Percentiles rank a stretch among this genome's conserved stretches.
Conservation (phyloP, 2,797 vertebrate genomes). For the Cyprinodon diabolis region DNA sequence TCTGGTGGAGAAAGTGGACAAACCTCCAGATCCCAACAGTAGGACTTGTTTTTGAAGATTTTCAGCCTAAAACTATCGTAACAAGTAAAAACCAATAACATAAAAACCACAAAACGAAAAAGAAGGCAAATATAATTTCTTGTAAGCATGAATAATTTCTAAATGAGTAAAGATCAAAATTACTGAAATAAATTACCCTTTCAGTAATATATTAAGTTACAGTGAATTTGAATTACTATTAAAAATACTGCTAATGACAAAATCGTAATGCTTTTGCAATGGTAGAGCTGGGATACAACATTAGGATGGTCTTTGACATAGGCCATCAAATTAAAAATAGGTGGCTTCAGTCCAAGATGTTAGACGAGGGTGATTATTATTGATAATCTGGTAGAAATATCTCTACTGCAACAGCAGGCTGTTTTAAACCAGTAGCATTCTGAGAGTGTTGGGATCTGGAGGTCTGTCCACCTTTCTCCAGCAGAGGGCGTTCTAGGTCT, state of each 20-base stretch:
- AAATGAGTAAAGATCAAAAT: no score
- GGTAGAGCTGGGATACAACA: constrained; percentile 2
- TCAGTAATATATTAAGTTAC: not conserved
- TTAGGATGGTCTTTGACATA: not conserved
- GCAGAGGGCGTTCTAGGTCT: no score
- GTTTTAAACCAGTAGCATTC: constrained; percentile 42
- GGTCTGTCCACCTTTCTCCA: no score
- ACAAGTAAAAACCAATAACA: not conserved
- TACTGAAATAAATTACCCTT: not conserved
- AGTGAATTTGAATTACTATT: not conserved
- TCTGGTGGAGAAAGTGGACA: no score
- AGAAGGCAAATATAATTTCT: not conserved
- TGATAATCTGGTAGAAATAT: constrained; percentile 43
- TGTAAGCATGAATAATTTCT: not conserved
- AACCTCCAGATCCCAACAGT: not conserved
- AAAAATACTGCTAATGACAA: not conserved
- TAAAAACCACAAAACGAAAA: no score
- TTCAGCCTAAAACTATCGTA: not conserved
- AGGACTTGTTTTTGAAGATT: not conserved
- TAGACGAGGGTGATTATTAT: constrained; percentile 34
- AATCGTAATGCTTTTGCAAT: not conserved
- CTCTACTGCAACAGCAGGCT: constrained; percentile 42
- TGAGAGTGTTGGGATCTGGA: no score
- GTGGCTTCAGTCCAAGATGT: constrained; percentile 29
- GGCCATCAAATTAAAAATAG: constrained; percentile 21